Conservation (phyloP, 2,888 invertebrate species). For the Teinopalpus imperialis region DNA sequence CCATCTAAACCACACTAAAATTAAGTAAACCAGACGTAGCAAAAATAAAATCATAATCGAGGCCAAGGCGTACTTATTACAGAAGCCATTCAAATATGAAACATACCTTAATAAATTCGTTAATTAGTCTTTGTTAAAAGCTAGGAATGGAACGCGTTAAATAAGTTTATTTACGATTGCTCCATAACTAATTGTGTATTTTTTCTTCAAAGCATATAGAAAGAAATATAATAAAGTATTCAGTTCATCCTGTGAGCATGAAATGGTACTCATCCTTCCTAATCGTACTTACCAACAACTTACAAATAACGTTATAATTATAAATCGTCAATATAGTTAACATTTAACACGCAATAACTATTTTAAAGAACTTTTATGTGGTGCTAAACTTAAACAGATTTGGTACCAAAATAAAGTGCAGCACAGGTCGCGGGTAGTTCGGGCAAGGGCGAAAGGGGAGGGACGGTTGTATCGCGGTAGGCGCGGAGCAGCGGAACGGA, state of each 20-base stretch:
- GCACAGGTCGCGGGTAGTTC: conserved; percentile 56
- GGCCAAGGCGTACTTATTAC: conserved; percentile 16
- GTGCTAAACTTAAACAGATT: conserved; percentile 51
- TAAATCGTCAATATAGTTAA: conserved; percentile 18
- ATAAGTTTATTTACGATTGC: conserved; percentile 35
- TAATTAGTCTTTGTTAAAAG: conserved; percentile 63
- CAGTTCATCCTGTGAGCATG: too few species aligned
- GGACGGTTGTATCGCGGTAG: conserved; percentile 50
- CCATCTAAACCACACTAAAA: background rate
- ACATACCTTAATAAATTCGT: conserved; percentile 49
- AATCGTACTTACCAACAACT: too few species aligned
- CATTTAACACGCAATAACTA: conserved; percentile 11
- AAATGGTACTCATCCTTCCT: too few species aligned
- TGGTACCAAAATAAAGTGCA: conserved; percentile 56
- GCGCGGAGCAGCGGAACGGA: conserved; percentile 62
- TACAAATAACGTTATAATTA: too few species aligned
- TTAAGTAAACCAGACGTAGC: conserved; percentile 1
- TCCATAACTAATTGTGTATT: too few species aligned
- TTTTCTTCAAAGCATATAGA: too few species aligned
- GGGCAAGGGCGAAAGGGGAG: conserved; percentile 55
- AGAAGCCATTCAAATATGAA: conserved; percentile 24
- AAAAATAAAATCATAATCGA: conserved; percentile 6
- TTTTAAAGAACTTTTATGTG: conserved; percentile 21
- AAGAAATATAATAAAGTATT: too few species aligned
- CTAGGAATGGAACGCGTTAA: conserved; percentile 32